Percentiles rank a stretch among this genome's conserved stretches.
phyloP scores from a whole-genome alignment of 1,140 invertebrate genomes.

The Chrysomallon squamiferum region DNA sequence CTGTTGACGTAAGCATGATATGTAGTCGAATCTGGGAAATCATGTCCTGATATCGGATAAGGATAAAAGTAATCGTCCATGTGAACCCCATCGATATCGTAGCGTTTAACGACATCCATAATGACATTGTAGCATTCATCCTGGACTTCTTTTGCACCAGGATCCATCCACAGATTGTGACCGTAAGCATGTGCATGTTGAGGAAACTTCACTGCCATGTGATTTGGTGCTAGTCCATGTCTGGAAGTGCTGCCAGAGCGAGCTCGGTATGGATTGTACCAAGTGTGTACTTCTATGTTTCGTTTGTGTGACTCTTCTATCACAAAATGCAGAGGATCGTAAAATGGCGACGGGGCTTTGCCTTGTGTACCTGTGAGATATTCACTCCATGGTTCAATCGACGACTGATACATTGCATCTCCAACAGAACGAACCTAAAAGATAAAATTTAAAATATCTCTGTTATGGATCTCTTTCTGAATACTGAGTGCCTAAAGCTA shows the following conservation, averaged over 20 bases:
- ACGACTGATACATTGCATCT: slow-evolving; percentile 55
- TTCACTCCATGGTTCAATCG: slow-evolving; percentile 54
- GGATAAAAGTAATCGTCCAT: slow-evolving; percentile 63
- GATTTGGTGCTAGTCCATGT: slow-evolving; percentile 41
- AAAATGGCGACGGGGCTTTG: slow-evolving; percentile 41
- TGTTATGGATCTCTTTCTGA: too few species aligned
- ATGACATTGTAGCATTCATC: slow-evolving; percentile 29
- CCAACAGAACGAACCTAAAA: slow-evolving; percentile 46
- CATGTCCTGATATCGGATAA: slow-evolving; percentile 43
- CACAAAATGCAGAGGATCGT: slow-evolving; percentile 51
- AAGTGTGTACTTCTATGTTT: slow-evolving; percentile 57
- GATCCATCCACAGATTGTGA: slow-evolving; percentile 55
- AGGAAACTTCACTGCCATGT: slow-evolving; percentile 47
- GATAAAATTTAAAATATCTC: neutral
- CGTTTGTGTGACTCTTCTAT: slow-evolving; percentile 40
- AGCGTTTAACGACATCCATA: slow-evolving; percentile 48
- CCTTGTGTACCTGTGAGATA: slow-evolving; percentile 58
- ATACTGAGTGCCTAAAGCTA: too few species aligned
- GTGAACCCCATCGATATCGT: slow-evolving; percentile 58
- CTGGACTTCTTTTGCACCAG: slow-evolving; percentile 42
- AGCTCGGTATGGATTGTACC: slow-evolving; percentile 58
- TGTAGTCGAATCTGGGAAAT: slow-evolving; percentile 48
- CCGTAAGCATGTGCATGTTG: slow-evolving; percentile 48
- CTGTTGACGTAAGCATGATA: slow-evolving; percentile 37
- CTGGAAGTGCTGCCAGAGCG: slow-evolving; percentile 26